These are phyloP conservation scores for Idaea straminata DNA, from an alignment of 2,888 invertebrate genomes.

Conservation along the genomic window DNA sequence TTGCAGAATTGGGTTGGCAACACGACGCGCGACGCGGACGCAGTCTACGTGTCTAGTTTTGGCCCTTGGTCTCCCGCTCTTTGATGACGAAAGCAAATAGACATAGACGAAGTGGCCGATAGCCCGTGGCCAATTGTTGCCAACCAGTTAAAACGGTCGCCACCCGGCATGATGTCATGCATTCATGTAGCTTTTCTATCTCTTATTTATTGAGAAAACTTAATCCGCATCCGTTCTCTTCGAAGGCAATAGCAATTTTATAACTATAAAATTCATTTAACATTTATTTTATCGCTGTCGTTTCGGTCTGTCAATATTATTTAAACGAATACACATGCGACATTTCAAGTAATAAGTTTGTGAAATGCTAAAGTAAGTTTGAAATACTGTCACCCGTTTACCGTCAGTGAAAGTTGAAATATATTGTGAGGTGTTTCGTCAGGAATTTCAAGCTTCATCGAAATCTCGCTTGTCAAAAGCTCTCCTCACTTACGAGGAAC, in stretches of 20 bases:
- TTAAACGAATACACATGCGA: conserved; percentile 1
- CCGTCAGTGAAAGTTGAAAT: conserved; percentile 22
- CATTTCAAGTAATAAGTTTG: conserved; percentile 21
- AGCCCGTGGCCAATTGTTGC: conserved; percentile 22
- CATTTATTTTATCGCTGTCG: neutral
- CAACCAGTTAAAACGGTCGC: conserved; percentile 16
- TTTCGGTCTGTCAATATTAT: neutral
- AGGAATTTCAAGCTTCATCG: conserved; percentile 22
- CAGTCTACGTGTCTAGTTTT: conserved; percentile 21
- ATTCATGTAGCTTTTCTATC: neutral
- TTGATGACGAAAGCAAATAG: conserved; percentile 25
- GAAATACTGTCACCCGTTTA: conserved; percentile 23
- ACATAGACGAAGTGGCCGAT: conserved; percentile 15
- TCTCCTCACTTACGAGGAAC: conserved; percentile 10
- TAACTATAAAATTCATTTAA: neutral
- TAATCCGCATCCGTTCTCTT: too few relatives aligned
- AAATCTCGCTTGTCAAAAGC: conserved; percentile 22
- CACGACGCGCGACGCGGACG: conserved; percentile 13
- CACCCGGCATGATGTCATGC: conserved; percentile 2
- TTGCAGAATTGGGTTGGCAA: conserved; percentile 5
- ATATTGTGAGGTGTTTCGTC: conserved; percentile 24
- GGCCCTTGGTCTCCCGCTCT: conserved; percentile 20
- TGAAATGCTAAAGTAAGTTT: conserved; percentile 24
- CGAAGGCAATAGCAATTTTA: too few relatives aligned
- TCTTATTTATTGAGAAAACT: neutral